A percentile compares a stretch with the other conserved stretches of the same genome.
phyloP scores from a whole-genome alignment of 2,888 invertebrate species.

The Leptura quadrifasciata region DNA sequence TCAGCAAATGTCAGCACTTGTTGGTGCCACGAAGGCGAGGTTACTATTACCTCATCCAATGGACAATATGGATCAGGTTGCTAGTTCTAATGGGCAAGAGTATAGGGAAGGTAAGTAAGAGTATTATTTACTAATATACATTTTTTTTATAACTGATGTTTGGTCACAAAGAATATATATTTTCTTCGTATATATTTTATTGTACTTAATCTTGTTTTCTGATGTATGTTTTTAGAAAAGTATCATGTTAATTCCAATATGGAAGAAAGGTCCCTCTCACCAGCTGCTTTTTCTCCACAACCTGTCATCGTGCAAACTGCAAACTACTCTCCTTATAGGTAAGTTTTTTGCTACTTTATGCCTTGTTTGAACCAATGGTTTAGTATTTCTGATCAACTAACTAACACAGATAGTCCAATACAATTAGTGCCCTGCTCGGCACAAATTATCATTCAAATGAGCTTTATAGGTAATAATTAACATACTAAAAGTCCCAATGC shows the following conservation, averaged over 20 bases:
- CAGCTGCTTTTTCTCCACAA: conserved; percentile 77
- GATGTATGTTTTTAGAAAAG: conserved; percentile 73
- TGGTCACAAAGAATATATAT: too few species aligned
- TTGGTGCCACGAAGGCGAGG: conserved; percentile 73
- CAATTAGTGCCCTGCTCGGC: too few species aligned
- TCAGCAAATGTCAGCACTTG: conserved; percentile 74
- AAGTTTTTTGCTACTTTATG: conserved; percentile 47
- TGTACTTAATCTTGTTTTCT: conserved; percentile 8
- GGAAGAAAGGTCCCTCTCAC: conserved; percentile 78
- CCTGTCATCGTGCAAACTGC: conserved; percentile 78
- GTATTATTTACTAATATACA: neutral
- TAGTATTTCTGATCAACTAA: too few species aligned
- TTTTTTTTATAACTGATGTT: neutral
- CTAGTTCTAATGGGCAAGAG: conserved; percentile 69
- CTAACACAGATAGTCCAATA: too few species aligned
- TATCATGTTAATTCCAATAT: conserved; percentile 73
- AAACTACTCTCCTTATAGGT: conserved; percentile 78
- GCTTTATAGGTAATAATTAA: too few species aligned
- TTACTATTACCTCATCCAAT: conserved; percentile 77
- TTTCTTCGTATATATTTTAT: too few species aligned
- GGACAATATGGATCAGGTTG: conserved; percentile 76
- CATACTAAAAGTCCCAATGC: too few species aligned
- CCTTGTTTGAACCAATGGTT: neutral
- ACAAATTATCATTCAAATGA: too few species aligned
- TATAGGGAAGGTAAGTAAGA: conserved; percentile 69